Evolutionary conservation across 2,113 vertebrate species (phyloP).

Genomic region (Pteruthius melanotis): DNA sequence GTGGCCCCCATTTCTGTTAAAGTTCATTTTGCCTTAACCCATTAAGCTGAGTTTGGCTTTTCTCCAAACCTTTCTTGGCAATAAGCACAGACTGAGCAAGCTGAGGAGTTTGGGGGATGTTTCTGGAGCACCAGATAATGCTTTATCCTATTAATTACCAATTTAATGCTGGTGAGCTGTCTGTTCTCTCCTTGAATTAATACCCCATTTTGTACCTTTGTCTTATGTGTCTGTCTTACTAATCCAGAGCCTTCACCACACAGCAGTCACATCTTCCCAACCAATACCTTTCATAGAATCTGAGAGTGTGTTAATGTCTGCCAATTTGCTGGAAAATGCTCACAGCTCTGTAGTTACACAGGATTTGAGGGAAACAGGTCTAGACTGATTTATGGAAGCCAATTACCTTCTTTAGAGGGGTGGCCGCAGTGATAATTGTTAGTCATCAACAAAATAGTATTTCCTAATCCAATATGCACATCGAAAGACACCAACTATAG

Average conservation of each 20-base stretch:
- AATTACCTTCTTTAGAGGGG: neutral
- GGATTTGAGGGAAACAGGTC: neutral
- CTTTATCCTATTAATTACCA: slow-evolving; percentile 3
- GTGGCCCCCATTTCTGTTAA: neutral
- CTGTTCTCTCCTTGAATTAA: slow-evolving; percentile 16
- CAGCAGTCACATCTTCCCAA: neutral
- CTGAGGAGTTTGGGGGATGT: neutral
- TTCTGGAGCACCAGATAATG: slow-evolving; percentile 19
- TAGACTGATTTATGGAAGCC: neutral
- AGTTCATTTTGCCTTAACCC: slow-evolving; percentile 7
- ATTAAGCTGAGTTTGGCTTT: neutral
- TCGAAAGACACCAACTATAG: neutral
- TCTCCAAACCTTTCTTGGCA: neutral
- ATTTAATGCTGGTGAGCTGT: neutral
- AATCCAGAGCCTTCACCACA: neutral
- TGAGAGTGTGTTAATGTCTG: neutral
- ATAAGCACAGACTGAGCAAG: neutral
- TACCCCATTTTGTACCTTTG: neutral
- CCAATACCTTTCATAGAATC: neutral
- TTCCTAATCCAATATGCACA: neutral
- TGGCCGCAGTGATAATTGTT: neutral
- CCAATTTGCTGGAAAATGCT: neutral
- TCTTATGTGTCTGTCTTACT: neutral
- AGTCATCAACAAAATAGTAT: neutral
- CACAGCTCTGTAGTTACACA: neutral